Evolutionary conservation across 2,888 invertebrate genomes (phyloP).

Genomic region (Chrysomela aeneicollis): DNA sequence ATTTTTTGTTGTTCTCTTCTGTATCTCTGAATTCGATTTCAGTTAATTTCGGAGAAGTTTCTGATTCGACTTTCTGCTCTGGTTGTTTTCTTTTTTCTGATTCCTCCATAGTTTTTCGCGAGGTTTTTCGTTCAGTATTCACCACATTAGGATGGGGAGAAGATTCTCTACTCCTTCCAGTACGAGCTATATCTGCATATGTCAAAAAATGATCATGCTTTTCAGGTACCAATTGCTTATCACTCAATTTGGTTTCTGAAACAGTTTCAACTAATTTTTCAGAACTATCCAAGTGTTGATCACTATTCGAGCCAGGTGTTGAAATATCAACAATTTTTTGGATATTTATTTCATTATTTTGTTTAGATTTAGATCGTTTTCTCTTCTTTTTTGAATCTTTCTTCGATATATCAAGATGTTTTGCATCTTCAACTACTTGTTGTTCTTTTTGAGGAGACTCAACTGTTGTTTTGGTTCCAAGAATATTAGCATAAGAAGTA

Average conservation of each 20-base stretch:
- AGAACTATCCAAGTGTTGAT: background rate
- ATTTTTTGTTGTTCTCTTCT: background rate
- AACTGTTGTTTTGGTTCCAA: background rate
- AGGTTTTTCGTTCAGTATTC: too few relatives aligned
- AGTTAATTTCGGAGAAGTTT: too few relatives aligned
- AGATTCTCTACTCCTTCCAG: conserved; percentile 45
- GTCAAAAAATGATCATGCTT: conserved; percentile 30
- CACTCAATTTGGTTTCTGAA: background rate
- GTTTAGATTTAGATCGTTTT: conserved; percentile 17
- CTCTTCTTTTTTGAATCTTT: conserved; percentile 1
- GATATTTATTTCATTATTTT: conserved; percentile 6
- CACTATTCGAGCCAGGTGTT: background rate
- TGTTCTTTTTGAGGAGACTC: background rate
- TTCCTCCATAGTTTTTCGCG: too few relatives aligned
- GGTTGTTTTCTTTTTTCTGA: background rate
- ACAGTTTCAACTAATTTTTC: background rate
- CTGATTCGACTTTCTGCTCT: background rate
- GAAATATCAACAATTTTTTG: background rate
- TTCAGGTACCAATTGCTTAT: background rate
- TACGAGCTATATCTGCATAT: conserved; percentile 45
- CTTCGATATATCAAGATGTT: background rate
- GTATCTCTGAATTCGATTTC: background rate
- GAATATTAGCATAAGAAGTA: background rate
- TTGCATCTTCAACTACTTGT: background rate
- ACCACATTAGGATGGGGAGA: conserved; percentile 38